phyloP scores from a whole-genome alignment of 2,888 invertebrate genomes.

The Seira musarum region DNA sequence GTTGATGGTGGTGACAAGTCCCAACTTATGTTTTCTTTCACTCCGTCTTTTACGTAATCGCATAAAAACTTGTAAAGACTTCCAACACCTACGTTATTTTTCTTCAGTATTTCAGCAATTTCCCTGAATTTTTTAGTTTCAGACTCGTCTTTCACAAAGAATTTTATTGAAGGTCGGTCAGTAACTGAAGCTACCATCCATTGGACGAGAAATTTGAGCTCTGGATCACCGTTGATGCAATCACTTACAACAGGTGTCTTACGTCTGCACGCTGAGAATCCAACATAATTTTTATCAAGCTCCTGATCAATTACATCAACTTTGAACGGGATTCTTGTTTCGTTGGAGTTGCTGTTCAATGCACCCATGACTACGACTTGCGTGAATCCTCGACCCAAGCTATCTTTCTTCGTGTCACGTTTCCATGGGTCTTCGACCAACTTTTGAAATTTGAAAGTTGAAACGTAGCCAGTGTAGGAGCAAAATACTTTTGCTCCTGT shows the following conservation, averaged over 20 bases:
- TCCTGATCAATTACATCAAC: constrained; percentile 72
- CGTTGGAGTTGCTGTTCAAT: too few relatives aligned
- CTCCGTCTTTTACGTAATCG: too few relatives aligned
- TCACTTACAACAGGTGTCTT: constrained; percentile 76
- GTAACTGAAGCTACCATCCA: constrained; percentile 73
- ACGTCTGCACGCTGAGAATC: constrained; percentile 73
- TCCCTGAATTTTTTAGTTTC: too few relatives aligned
- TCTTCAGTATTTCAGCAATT: too few relatives aligned
- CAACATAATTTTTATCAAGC: constrained; percentile 72
- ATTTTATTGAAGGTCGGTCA: too few relatives aligned
- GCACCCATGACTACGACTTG: constrained; percentile 76
- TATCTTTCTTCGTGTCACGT: too few relatives aligned
- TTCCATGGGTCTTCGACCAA: constrained; percentile 69
- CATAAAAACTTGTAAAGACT: too few relatives aligned
- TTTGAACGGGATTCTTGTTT: too few relatives aligned
- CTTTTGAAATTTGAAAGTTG: constrained; percentile 73
- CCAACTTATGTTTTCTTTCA: too few relatives aligned
- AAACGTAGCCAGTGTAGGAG: constrained; percentile 73
- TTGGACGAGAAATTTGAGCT: constrained; percentile 73
- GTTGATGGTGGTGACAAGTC: too few relatives aligned
- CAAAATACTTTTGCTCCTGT: constrained; percentile 74
- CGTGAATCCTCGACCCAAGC: constrained; percentile 26
- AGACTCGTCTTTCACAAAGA: too few relatives aligned
- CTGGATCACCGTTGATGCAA: constrained; percentile 73
- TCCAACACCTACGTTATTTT: too few relatives aligned